Conservation (phyloP, 1,140 invertebrate species). For the Cyphomyrmex costatus region DNA sequence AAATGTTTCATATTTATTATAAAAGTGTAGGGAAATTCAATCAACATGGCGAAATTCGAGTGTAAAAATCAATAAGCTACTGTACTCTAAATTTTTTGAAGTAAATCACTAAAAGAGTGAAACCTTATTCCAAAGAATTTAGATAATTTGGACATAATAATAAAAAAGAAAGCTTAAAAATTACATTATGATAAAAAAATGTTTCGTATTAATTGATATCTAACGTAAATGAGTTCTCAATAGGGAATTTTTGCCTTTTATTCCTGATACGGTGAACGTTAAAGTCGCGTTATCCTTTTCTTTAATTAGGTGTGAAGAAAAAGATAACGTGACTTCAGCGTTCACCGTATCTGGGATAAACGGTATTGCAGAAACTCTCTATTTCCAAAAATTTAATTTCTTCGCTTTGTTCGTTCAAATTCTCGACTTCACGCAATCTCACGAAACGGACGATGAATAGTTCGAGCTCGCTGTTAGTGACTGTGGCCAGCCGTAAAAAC, state of each 20-base stretch:
- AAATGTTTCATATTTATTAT: background rate
- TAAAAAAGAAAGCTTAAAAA: background rate
- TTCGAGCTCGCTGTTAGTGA: slow-evolving; percentile 54
- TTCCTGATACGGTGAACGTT: no score
- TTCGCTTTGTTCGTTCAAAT: background rate
- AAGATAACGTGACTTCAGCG: no score
- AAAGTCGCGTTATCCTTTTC: no score
- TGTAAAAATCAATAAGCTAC: background rate
- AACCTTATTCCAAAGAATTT: no score
- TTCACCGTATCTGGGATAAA: no score
- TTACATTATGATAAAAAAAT: background rate
- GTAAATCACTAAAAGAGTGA: no score
- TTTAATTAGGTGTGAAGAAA: no score
- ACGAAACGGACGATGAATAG: slow-evolving; percentile 63
- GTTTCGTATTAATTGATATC: background rate
- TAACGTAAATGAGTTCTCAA: background rate
- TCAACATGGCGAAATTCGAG: background rate
- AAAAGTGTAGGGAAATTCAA: background rate
- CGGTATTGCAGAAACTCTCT: no score
- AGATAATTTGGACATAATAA: background rate
- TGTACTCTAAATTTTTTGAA: background rate
- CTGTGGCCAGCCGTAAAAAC: slow-evolving; percentile 69
- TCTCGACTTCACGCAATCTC: slow-evolving; percentile 28
- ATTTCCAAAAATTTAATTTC: background rate
- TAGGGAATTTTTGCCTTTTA: no score